Conservation (phyloP, 2,888 invertebrate genomes). For the Incurvaria masculella region DNA sequence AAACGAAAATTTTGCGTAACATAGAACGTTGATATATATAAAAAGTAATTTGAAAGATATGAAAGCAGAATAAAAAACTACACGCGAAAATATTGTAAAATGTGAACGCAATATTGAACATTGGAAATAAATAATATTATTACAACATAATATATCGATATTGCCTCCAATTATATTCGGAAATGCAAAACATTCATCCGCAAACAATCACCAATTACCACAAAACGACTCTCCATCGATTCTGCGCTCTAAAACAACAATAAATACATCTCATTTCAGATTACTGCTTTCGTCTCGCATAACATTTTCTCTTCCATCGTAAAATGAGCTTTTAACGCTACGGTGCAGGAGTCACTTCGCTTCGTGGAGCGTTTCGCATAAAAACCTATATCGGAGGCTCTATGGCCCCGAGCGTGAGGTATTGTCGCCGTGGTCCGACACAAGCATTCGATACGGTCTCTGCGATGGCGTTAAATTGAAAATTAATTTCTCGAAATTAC, state of each 20-base stretch:
- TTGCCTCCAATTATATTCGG: not conserved
- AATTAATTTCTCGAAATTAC: constrained; percentile 18
- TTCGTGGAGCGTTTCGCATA: not conserved
- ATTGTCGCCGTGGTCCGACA: constrained; percentile 7
- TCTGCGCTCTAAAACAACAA: not conserved
- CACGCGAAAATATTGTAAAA: no score
- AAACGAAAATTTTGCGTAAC: no score
- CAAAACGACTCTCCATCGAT: not conserved
- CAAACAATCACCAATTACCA: not conserved
- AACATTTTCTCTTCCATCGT: not conserved
- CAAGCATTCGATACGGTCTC: constrained; percentile 15
- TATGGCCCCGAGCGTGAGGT: not conserved
- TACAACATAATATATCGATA: not conserved
- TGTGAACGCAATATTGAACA: no score
- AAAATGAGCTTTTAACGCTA: not conserved
- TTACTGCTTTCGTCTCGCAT: no score
- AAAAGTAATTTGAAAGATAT: not conserved
- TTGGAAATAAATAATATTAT: no score
- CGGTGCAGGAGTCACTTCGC: not conserved
- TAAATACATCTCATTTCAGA: not conserved
- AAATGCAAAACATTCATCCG: not conserved
- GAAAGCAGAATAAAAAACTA: not conserved
- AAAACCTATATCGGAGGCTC: not conserved
- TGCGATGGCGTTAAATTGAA: constrained; percentile 19
- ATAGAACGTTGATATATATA: no score